Evolutionary conservation across 2,797 vertebrate genomes (phyloP), one percentile per base, ranked within the genome.

Genomic region (Anguilla marmorata): DNA sequence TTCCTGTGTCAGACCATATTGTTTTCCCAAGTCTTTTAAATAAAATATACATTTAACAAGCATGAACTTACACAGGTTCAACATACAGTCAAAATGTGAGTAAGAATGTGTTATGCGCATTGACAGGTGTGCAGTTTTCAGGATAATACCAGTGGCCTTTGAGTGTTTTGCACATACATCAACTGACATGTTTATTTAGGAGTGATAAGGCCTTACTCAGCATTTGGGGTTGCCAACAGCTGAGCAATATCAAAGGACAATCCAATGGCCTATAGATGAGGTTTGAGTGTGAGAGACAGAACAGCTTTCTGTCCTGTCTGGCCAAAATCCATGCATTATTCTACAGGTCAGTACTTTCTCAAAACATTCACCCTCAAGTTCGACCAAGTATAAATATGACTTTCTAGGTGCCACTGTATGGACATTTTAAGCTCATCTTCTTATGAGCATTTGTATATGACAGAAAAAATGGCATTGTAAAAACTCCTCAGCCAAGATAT

Each of bases 151-250:
- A 90, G 21, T 60, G 54, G 56, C 9, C 14, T 86, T 60, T 41
- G 30, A 63, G 76, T 54, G 69, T 72, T 86, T 80, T 1, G 33
- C 19, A 56, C 80, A 88, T 85, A 52, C 79, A 80, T 80, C 83
- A 88, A 72, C 52, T 37, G 41, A 27, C 69, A 74, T 85, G 45
- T 56, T 16, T 74, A 86, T 50, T n/a, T 79, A 66, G 74, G 24
- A 50, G 80, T 58, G 80, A 87, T 19, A 50, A 63, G 56, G 74
- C 52, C 74, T 79, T 72, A 80, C 58, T 87, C 84, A 83, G 52
- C 88, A 86, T 74, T 84, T 85, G 74, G 14, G 24, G 37, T 11
- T 3, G 79, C 72, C 56, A 41, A 86, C 45, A 50, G 79, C 72
- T 14, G 72, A 69, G 69, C 27, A 11, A 24, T 48, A 48, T 80